These are phyloP conservation scores for Casuarius casuarius DNA, from an alignment of 2,113 vertebrate genomes.

Conservation along the genomic window DNA sequence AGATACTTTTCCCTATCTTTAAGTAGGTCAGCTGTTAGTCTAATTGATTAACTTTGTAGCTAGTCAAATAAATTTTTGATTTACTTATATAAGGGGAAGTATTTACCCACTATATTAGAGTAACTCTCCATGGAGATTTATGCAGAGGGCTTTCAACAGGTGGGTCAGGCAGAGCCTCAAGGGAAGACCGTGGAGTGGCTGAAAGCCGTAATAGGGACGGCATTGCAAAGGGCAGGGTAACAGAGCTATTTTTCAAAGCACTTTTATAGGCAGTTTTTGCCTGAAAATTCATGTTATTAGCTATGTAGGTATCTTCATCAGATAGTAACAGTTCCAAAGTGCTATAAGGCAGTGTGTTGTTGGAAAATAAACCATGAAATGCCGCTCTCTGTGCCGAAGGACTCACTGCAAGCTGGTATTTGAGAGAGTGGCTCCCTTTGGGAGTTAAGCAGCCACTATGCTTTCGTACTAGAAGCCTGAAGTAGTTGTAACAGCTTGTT, in stretches of 20 bases:
- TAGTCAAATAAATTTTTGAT: conserved; percentile 23
- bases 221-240: background rate
- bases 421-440: background rate
- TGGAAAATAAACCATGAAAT: background rate
- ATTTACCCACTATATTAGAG: background rate
- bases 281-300: background rate
- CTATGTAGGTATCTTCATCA: background rate
- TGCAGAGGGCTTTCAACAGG: background rate
- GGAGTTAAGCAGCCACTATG: background rate
- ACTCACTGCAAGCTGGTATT: background rate
- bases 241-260: background rate
- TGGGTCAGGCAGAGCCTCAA: background rate
- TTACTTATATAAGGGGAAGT: background rate
- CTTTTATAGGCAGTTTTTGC: background rate
- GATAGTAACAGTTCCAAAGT: background rate
- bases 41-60: conserved; percentile 25
- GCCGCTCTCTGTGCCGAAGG: background rate
- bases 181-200: background rate
- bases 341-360: background rate
- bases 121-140: background rate
- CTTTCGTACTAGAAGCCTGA: background rate
- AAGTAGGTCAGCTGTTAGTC: conserved; percentile 47
- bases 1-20: background rate
- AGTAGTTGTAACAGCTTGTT: conserved; percentile 13
- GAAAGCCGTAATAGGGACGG: background rate